Conservation (phyloP, 2,888 invertebrate genomes). For the Holacanthella duospinosa region DNA sequence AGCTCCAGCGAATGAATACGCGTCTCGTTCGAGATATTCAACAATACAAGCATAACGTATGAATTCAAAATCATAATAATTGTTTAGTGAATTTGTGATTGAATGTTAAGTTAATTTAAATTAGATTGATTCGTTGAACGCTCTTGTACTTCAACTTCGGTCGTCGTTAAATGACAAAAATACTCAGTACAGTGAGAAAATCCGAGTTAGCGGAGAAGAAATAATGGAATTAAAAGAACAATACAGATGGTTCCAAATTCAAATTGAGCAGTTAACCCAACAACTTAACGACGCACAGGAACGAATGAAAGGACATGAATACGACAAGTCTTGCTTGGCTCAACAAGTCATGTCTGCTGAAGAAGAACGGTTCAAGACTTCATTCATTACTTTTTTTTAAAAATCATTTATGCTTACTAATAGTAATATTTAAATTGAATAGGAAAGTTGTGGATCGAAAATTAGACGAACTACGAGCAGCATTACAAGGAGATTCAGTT, state of each 20-base stretch:
- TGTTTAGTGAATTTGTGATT: neutral
- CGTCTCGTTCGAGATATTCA: conserved; percentile 20
- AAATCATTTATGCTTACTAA: neutral
- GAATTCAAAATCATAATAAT: too few relatives aligned
- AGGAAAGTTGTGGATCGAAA: conserved; percentile 32
- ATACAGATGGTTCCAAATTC: conserved; percentile 28
- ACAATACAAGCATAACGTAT: conserved; percentile 17
- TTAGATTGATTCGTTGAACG: conserved; percentile 6
- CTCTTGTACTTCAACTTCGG: conserved; percentile 17
- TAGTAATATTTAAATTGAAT: neutral
- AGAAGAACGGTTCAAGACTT: conserved; percentile 30
- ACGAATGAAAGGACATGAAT: conserved; percentile 26
- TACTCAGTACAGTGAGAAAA: conserved; percentile 18
- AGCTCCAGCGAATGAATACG: conserved; percentile 18
- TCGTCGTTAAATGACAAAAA: conserved; percentile 21
- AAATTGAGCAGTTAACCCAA: conserved; percentile 29
- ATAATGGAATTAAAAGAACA: conserved; percentile 24
- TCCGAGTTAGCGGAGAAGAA: conserved; percentile 16
- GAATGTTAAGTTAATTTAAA: neutral
- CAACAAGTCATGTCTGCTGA: conserved; percentile 29
- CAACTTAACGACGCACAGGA: conserved; percentile 31
- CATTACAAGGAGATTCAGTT: conserved; percentile 28
- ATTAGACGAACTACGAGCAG: conserved; percentile 24
- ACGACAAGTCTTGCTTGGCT: conserved; percentile 24
- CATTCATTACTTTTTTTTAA: neutral